These are phyloP conservation scores for Lissocephala sabroskyi DNA, from an alignment of 2,888 invertebrate species.

Conservation along the genomic window DNA sequence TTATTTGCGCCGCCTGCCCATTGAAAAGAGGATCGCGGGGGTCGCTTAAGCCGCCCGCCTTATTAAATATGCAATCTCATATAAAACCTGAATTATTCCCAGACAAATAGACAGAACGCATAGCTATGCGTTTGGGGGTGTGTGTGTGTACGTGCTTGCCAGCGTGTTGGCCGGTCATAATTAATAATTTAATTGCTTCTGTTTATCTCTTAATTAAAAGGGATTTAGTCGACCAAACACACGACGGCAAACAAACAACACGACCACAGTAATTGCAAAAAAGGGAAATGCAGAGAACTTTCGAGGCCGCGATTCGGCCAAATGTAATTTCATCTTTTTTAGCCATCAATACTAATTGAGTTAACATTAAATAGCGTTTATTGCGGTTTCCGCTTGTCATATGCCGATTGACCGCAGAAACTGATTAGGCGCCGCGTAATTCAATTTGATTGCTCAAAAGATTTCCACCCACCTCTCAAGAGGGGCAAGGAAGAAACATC, in stretches of 20 bases:
- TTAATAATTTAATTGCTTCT: slow-evolving; percentile 70
- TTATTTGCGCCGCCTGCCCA: too few species aligned
- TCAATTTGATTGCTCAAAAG: slow-evolving; percentile 62
- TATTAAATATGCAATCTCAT: slow-evolving; percentile 11
- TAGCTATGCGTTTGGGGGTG: too few species aligned
- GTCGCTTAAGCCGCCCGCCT: too few species aligned
- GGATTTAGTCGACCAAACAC: slow-evolving; percentile 54
- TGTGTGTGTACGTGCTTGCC: neutral
- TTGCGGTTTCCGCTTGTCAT: slow-evolving; percentile 33
- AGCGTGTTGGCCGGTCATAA: slow-evolving; percentile 35
- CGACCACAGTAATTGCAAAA: slow-evolving; percentile 11
- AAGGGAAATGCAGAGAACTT: neutral
- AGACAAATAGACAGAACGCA: slow-evolving; percentile 12
- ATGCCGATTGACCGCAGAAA: slow-evolving; percentile 35
- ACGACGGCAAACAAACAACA: slow-evolving; percentile 5
- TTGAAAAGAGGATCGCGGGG: too few species aligned
- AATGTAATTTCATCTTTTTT: too few species aligned
- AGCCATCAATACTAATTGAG: slow-evolving; percentile 44
- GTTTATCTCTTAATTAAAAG: slow-evolving; percentile 70
- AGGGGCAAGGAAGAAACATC: neutral
- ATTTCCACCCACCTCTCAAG: too few species aligned
- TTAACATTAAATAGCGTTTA: slow-evolving; percentile 56
- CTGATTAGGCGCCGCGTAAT: slow-evolving; percentile 52
- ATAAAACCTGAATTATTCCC: slow-evolving; percentile 18
- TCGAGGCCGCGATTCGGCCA: neutral